These are phyloP conservation scores for Dallia pectoralis DNA, from an alignment of 2,797 vertebrate species.

Conservation along the genomic window DNA sequence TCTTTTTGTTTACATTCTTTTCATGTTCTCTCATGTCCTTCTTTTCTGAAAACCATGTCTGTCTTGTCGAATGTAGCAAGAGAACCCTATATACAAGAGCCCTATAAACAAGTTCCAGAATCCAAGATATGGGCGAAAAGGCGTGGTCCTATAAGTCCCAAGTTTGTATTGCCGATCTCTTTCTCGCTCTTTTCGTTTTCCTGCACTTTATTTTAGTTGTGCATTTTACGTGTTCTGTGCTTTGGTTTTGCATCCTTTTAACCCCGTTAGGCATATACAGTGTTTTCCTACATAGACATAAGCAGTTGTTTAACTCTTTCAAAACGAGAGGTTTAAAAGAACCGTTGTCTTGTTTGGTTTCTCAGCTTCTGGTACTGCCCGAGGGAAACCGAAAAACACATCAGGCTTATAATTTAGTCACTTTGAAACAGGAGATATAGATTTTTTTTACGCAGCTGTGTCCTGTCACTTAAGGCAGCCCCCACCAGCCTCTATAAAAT, in stretches of 20 bases:
- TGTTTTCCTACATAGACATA: not conserved
- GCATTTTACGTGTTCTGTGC: slow-evolving; percentile 33
- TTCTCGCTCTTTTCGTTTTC: slow-evolving; percentile 30
- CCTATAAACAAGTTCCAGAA: slow-evolving; percentile 99
- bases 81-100: slow-evolving; percentile 99
- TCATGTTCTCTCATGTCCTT: slow-evolving; percentile 63
- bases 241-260: slow-evolving; percentile 18
- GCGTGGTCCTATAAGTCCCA: slow-evolving; percentile 77
- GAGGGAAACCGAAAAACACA: not conserved
- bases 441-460: not conserved
- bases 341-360: not conserved
- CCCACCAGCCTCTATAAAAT: not conserved
- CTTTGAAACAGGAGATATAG: not conserved
- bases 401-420: not conserved
- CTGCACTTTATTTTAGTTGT: slow-evolving; percentile 78
- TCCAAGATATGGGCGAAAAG: slow-evolving; percentile 97
- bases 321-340: not conserved
- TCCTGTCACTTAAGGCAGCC: not conserved
- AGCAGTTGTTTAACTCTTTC: not conserved
- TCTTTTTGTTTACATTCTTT: slow-evolving; percentile 52
- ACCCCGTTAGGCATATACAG: not conserved
- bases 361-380: not conserved
- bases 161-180: slow-evolving; percentile 88
- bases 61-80: slow-evolving; percentile 78
- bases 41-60: slow-evolving; percentile 12